Percentiles rank a stretch among this genome's conserved stretches.
These are phyloP conservation scores for Nomada lathburiana DNA, from an alignment of 2,888 invertebrate genomes.

Conservation along the genomic window DNA sequence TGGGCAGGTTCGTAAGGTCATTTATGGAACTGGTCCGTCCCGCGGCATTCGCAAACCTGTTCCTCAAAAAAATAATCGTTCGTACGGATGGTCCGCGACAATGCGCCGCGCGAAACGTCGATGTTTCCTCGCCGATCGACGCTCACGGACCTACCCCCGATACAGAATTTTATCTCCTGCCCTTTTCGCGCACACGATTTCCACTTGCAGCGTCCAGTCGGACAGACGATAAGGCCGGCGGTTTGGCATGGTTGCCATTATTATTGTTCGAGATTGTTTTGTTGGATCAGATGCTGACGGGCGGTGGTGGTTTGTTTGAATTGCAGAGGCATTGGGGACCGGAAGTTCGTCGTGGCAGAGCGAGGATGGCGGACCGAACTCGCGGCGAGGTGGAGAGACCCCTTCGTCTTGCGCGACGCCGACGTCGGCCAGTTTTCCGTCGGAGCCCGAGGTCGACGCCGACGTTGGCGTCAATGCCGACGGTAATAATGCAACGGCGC, in stretches of 20 bases:
- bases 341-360: slow-evolving; percentile 89
- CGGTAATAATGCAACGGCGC: slow-evolving; percentile 85
- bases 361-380: slow-evolving; percentile 86
- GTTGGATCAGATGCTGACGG: background rate
- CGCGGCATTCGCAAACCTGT: slow-evolving; percentile 69
- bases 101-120: background rate
- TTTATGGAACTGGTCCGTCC: slow-evolving; percentile 72
- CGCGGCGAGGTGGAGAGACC: slow-evolving; percentile 85
- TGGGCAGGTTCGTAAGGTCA: slow-evolving; percentile 75
- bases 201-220: too few species aligned
- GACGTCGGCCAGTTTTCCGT: slow-evolving; percentile 88
- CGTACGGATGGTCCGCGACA: background rate
- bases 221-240: too few species aligned
- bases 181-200: too few species aligned
- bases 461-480: slow-evolving; percentile 76
- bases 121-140: background rate
- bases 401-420: slow-evolving; percentile 87
- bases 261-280: background rate
- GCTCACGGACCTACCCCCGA: background rate
- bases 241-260: background rate
- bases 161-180: too few species aligned
- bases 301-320: background rate
- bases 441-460: slow-evolving; percentile 85
- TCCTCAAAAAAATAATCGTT: slow-evolving; percentile 49
- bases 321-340: slow-evolving; percentile 88